Evolutionary conservation across 2,888 invertebrate genomes (phyloP).

Genomic region (Clitarchus hookeri): DNA sequence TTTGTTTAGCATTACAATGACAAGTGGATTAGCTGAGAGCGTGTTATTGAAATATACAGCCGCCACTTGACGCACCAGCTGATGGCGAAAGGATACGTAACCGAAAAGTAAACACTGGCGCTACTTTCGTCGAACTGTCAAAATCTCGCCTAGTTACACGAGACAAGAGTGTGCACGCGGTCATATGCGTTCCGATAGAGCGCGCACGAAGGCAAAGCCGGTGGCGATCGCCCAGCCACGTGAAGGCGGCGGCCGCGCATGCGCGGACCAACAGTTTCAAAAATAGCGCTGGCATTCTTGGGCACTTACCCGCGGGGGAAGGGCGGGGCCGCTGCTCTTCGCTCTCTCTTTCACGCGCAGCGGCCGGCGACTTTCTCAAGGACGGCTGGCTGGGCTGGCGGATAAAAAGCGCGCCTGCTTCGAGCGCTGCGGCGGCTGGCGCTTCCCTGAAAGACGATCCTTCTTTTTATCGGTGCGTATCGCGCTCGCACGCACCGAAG

Average conservation of each 20-base stretch:
- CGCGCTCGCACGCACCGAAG: neutral
- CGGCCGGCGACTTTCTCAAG: conserved; percentile 9
- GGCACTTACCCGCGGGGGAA: neutral
- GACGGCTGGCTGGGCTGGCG: neutral
- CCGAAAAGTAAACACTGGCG: no score
- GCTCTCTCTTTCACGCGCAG: neutral
- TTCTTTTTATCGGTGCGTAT: neutral
- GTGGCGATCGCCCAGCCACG: neutral
- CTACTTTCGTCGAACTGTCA: no score
- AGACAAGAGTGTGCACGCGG: no score
- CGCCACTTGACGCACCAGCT: no score
- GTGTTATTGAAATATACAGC: no score
- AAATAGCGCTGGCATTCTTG: conserved; percentile 3
- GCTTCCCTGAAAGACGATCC: neutral
- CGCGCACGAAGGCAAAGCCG: neutral
- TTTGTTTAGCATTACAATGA: no score
- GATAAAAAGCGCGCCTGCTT: neutral
- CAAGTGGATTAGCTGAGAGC: no score
- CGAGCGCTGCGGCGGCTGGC: no score
- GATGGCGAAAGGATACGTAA: no score
- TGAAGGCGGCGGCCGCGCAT: neutral
- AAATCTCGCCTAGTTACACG: no score
- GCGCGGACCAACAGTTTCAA: neutral
- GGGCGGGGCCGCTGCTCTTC: neutral
- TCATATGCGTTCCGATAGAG: no score